Percentiles rank a stretch among this genome's conserved stretches.
These are phyloP conservation scores for Brachypodius melanocephalos DNA, from an alignment of 2,113 vertebrate species.

Conservation along the genomic window DNA sequence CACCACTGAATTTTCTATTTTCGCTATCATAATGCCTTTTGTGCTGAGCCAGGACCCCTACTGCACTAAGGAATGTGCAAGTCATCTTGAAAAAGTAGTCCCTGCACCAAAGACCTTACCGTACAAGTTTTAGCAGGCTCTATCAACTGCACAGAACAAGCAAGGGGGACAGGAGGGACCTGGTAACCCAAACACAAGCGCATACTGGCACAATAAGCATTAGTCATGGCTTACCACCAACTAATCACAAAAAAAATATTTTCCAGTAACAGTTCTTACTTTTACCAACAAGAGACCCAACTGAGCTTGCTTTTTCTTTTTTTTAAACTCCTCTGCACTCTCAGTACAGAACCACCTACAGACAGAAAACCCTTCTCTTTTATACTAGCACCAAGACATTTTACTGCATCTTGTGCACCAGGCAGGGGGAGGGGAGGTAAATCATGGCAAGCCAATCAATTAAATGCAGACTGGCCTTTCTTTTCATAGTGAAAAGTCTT, in stretches of 20 bases:
- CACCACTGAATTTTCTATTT: conserved; percentile 34
- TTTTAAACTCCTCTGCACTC: neutral
- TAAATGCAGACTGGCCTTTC: neutral
- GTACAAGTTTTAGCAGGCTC: neutral
- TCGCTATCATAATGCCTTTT: neutral
- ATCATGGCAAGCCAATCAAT: neutral
- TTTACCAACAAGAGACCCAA: conserved; percentile 14
- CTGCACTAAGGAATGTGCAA: neutral
- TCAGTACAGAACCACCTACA: conserved; percentile 7
- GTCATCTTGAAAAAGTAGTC: neutral
- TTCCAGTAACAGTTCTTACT: conserved; percentile 49
- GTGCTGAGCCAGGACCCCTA: neutral
- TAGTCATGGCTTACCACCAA: conserved; percentile 34
- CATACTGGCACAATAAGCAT: conserved; percentile 1
- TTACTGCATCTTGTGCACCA: neutral
- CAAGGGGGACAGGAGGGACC: neutral
- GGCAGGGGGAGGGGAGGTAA: neutral
- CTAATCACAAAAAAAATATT: conserved; percentile 22
- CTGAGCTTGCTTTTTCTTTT: neutral
- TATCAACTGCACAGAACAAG: neutral
- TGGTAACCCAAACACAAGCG: neutral
- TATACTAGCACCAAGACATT: neutral
- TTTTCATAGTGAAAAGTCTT: neutral
- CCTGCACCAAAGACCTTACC: neutral
- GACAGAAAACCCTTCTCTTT: neutral